These are phyloP conservation scores for Prostheceraeus crozeri DNA, from an alignment of 2,888 invertebrate species.

Conservation along the genomic window DNA sequence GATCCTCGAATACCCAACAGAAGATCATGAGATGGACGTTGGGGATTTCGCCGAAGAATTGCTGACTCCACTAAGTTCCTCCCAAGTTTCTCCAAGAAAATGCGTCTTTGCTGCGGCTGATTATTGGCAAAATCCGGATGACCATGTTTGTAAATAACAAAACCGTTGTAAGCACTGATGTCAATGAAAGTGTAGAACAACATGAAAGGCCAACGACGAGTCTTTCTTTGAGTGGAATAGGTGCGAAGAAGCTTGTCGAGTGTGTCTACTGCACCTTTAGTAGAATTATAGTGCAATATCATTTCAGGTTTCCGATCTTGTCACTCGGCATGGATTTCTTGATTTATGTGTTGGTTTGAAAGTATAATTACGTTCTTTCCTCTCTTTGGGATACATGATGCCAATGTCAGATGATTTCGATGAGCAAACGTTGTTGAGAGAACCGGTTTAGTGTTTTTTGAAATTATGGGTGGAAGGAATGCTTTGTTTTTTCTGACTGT, in stretches of 20 bases:
- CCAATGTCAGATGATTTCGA: constrained; percentile 19
- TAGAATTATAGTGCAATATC: constrained; percentile 5
- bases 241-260: constrained; percentile 29
- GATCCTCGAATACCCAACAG: no score
- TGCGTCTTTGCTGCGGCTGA: constrained; percentile 8
- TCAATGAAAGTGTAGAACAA: constrained; percentile 7
- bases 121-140: constrained; percentile 22
- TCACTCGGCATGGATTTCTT: constrained; percentile 20
- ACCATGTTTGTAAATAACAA: not conserved
- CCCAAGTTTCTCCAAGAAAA: constrained; percentile 24
- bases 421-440: constrained; percentile 27
- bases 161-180: constrained; percentile 17
- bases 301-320: not conserved
- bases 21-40: no score
- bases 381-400: constrained; percentile 25
- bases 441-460: constrained; percentile 28
- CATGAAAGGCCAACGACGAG: constrained; percentile 10
- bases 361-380: constrained; percentile 15
- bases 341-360: constrained; percentile 23
- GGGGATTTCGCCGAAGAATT: not conserved
- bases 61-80: constrained; percentile 10
- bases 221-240: constrained; percentile 13
- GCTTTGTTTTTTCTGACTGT: not conserved
- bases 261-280: constrained; percentile 21
- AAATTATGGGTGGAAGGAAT: constrained; percentile 8